A percentile compares a stretch with the other conserved stretches of the same genome.
Conservation (phyloP, 2,797 vertebrate genomes). For the Epinephelus coioides region DNA sequence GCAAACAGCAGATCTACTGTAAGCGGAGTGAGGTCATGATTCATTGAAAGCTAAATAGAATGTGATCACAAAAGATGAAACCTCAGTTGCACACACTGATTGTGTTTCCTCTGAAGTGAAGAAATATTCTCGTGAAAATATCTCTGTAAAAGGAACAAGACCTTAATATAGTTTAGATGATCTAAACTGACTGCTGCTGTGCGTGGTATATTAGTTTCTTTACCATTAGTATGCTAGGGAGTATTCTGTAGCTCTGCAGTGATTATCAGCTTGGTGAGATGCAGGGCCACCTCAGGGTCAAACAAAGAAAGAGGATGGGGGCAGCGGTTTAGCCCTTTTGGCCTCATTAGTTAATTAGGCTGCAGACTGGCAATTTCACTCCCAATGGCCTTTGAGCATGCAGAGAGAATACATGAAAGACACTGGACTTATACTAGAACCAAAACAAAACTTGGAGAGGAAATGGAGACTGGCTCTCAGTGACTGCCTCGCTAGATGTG, state of each 20-base stretch:
- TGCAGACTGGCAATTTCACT: conserved; percentile 55
- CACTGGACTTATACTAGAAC: not conserved
- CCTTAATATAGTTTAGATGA: conserved; percentile 29
- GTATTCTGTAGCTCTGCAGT: conserved; percentile 48
- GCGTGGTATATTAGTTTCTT: conserved; percentile 25
- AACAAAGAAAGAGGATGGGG: conserved; percentile 53
- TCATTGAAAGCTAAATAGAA: conserved; percentile 23
- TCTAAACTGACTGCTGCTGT: conserved; percentile 31
- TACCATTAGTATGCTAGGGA: conserved; percentile 63
- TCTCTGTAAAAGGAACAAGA: conserved; percentile 31
- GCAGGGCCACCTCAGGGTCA: conserved; percentile 71
- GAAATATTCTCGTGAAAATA: not conserved
- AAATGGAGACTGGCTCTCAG: not conserved
- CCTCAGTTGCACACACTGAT: not conserved
- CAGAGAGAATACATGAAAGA: conserved; percentile 37
- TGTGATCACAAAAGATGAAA: conserved; percentile 18
- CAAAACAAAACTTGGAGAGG: conserved; percentile 23
- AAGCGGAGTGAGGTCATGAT: not conserved
- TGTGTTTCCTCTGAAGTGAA: conserved; percentile 13
- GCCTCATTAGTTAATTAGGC: conserved; percentile 80
- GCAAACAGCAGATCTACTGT: not conserved
- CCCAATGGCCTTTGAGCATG: conserved; percentile 36
- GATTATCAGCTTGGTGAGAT: conserved; percentile 68
- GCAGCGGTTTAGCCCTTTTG: conserved; percentile 56
- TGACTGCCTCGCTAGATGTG: no score